These are phyloP conservation scores for Hipposideros armiger DNA, from an alignment of 2,113 vertebrate species.

Conservation along the genomic window DNA sequence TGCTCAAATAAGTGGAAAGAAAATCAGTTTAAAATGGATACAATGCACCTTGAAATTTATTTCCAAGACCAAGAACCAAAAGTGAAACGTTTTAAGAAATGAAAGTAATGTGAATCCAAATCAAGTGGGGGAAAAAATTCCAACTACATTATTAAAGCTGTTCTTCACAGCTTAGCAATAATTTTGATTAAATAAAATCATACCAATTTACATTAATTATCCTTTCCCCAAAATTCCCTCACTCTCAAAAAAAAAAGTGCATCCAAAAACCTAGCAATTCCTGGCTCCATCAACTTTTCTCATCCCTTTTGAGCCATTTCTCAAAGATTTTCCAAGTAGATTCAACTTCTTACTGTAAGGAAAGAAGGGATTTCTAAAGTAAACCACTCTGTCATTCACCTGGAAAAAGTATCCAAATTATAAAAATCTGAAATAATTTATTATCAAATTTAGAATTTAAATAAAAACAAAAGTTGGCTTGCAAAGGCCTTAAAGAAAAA, in stretches of 20 bases:
- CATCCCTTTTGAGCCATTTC: slow-evolving; percentile 86
- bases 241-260: slow-evolving; percentile 89
- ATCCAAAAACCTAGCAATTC: slow-evolving; percentile 88
- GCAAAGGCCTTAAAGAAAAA: slow-evolving; percentile 89
- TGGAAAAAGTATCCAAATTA: slow-evolving; percentile 89
- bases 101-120: slow-evolving; percentile 84
- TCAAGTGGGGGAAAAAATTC: slow-evolving; percentile 75
- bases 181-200: slow-evolving; percentile 91
- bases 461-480: slow-evolving; percentile 90
- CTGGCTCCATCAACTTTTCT: slow-evolving; percentile 85
- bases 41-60: slow-evolving; percentile 86
- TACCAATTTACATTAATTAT: slow-evolving; percentile 90
- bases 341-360: slow-evolving; percentile 84
- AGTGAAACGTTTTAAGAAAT: slow-evolving; percentile 87
- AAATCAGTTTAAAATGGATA: slow-evolving; percentile 87
- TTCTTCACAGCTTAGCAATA: slow-evolving; percentile 86
- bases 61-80: slow-evolving; percentile 87
- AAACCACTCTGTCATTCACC: slow-evolving; percentile 76
- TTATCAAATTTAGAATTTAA: slow-evolving; percentile 93
- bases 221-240: slow-evolving; percentile 86
- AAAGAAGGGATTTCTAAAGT: slow-evolving; percentile 83
- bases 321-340: slow-evolving; percentile 85
- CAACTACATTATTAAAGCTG: slow-evolving; percentile 85
- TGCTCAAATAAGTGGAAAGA: slow-evolving; percentile 82
- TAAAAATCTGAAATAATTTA: slow-evolving; percentile 95